These are phyloP conservation scores for Nothocercus julius DNA, from an alignment of 2,113 vertebrate genomes.

Conservation along the genomic window DNA sequence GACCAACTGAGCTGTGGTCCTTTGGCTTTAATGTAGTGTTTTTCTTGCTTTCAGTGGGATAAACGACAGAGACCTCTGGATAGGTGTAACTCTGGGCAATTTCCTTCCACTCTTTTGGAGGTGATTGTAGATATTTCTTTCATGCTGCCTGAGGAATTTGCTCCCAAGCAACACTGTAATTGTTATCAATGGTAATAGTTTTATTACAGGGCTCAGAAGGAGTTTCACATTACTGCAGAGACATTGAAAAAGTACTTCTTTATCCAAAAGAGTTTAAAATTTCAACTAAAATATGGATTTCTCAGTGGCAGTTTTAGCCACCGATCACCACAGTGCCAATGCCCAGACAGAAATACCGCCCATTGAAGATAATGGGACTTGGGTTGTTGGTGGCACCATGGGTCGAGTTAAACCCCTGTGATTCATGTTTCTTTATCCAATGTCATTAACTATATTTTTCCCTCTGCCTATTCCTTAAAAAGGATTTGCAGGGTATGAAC, in stretches of 20 bases:
- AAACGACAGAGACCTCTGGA: not conserved
- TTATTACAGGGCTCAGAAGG: not conserved
- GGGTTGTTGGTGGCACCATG: not conserved
- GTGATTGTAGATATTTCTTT: not conserved
- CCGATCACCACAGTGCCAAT: not conserved
- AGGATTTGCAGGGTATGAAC: not conserved
- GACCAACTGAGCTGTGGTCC: rapidly evolving
- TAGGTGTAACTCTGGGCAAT: not conserved
- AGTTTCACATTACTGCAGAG: not conserved
- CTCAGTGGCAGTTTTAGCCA: not conserved
- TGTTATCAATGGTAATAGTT: not conserved
- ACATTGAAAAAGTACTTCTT: not conserved
- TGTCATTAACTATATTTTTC: not conserved
- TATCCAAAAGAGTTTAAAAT: not conserved
- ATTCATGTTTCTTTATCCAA: not conserved
- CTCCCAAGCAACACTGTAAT: not conserved
- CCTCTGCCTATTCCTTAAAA: not conserved
- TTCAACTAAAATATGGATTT: rapidly evolving
- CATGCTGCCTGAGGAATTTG: not conserved
- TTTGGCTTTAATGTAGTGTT: not conserved
- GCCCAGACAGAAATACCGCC: not conserved
- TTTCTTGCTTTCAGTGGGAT: not conserved
- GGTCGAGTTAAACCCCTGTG: not conserved
- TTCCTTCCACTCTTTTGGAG: not conserved
- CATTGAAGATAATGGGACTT: not conserved